Conservation (phyloP, 2,113 vertebrate species). For the Chinchilla lanigera region DNA sequence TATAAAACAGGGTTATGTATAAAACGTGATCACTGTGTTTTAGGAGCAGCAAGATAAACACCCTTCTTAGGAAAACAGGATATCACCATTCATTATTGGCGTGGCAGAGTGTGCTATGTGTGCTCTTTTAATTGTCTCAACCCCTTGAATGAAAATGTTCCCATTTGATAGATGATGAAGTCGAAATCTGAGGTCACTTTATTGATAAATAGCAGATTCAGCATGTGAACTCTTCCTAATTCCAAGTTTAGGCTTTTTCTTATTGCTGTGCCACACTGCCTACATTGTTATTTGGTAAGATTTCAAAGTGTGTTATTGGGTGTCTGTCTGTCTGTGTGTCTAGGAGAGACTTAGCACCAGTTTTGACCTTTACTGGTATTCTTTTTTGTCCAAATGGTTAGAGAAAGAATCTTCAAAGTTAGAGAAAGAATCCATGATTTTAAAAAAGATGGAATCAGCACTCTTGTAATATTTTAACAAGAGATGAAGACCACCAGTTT, state of each 20-base stretch:
- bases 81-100: background rate
- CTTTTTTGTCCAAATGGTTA: slow-evolving; percentile 2
- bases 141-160: background rate
- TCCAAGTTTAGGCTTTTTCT: background rate
- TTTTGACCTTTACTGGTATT: background rate
- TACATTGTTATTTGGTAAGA: background rate
- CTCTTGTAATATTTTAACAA: no score
- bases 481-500: background rate
- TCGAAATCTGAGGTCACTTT: background rate
- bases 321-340: background rate
- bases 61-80: background rate
- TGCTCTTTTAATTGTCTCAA: background rate
- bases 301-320: background rate
- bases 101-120: background rate
- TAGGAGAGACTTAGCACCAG: background rate
- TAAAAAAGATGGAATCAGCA: background rate
- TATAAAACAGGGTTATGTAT: background rate
- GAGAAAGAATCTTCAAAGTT: slow-evolving; percentile 20
- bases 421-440: slow-evolving; percentile 10
- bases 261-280: background rate
- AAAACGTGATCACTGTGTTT: background rate
- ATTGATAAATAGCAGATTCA: background rate
- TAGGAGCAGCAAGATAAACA: background rate
- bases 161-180: slow-evolving; percentile 33
- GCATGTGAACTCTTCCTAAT: background rate